A percentile compares a stretch with the other conserved stretches of the same genome.
phyloP scores from a whole-genome alignment of 2,113 vertebrate species.

The Phaethon lepturus region DNA sequence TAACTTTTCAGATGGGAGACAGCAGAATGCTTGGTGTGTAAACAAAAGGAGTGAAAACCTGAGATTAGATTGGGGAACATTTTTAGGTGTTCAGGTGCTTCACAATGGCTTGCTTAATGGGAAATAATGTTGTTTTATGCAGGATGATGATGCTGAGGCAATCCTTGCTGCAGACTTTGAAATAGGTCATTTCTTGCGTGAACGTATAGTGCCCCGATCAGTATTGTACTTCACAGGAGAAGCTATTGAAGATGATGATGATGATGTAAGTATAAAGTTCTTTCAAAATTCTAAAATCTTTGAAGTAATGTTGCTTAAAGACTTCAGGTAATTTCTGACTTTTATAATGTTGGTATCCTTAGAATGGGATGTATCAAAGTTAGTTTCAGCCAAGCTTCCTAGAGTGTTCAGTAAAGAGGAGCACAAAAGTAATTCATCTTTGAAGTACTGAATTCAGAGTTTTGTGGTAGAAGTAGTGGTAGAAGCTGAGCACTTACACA shows the following conservation, averaged over 20 bases:
- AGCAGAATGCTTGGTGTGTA: background rate
- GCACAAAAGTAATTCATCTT: background rate
- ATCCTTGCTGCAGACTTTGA: constrained; percentile 97
- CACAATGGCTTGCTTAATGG: background rate
- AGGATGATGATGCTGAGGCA: constrained; percentile 97
- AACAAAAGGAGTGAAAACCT: background rate
- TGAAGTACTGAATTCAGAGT: background rate
- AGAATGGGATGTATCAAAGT: background rate
- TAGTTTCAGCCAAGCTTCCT: background rate
- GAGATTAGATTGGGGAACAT: background rate
- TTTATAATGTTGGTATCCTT: background rate
- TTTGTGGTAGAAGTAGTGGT: background rate
- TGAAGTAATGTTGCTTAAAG: background rate
- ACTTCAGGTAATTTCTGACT: background rate
- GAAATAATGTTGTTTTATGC: background rate
- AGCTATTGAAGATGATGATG: constrained; percentile 97
- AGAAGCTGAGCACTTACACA: background rate
- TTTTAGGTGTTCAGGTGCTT: background rate
- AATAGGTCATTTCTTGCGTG: constrained; percentile 98
- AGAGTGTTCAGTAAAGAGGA: background rate
- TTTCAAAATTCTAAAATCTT: background rate
- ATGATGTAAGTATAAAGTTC: constrained; percentile 84
- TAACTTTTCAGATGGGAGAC: background rate
- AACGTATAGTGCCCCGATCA: constrained; percentile 94
- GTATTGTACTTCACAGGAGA: constrained; percentile 99